Base-by-base conservation (phyloP, 2,888 invertebrate genomes). In the Agriopis aurantiaria region DNA sequence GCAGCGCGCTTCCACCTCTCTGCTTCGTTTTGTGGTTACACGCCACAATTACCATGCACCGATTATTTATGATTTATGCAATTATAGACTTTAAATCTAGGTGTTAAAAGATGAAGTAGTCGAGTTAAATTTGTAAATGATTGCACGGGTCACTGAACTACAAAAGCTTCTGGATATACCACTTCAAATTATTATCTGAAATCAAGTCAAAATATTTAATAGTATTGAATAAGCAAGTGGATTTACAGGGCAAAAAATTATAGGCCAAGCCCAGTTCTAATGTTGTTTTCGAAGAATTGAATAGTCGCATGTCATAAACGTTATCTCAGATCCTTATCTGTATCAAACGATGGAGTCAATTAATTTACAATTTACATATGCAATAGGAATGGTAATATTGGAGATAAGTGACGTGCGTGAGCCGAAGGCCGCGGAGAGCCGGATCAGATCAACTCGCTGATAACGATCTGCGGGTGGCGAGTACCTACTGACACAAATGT, bases 291-390 rank as follows among this genome's bases (percentile, higher is more conserved):
- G 23, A 23, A 33, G 55, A 56, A 59, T 59, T n/a, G 12, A 40
- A 48, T 33, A 48, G 48, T 46, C 9, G 3, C 55, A 49, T 48
- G 17, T 23, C 17, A 11, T 59, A 65, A 69, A 69, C 65, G 69
- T 65, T 65, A 69, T 69, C 69, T 61, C 14, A 12, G 65, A 69
- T 69, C 65, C 49, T 69, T 56, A 69, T 69, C 69, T 60, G 40
- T 17, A 60, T 52, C 46, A 23, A 56, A 45, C 49, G 64, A 64
- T 59, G 59, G 45, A 56, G 46, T 65, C 49, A 41, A 69, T 69
- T 69, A 65, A 69, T 69, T 64, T 60, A 6, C 17, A 23, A 69
- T 65, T 65, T 69, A 41, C 65, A 69, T 69, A 64, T 40, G 63
- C 57, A 60, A 56, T 43, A 64, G 3, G 33, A 33, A 33, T 33